Percentiles rank a stretch among this genome's conserved stretches.
Evolutionary conservation across 2,888 invertebrate species (phyloP).

Genomic region (Xanthia togata): DNA sequence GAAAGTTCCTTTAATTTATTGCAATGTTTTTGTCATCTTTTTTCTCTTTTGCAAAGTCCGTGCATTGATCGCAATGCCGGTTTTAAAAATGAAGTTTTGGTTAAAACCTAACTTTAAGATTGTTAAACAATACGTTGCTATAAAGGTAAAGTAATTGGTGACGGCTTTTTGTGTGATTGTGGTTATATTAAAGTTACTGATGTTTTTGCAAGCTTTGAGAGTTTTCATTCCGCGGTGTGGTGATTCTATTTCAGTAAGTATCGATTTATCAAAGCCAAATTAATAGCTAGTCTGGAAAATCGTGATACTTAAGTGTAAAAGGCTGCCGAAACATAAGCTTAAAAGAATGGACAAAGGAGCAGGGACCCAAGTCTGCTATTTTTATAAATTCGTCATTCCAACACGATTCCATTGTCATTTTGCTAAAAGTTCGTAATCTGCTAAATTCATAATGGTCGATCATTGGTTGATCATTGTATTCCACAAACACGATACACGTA

Average conservation of each 20-base stretch:
- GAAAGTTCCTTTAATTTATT: constrained; percentile 12
- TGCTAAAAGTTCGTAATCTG: too few relatives aligned
- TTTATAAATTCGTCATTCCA: too few relatives aligned
- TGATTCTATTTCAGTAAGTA: constrained; percentile 34
- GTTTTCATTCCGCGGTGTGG: constrained; percentile 5
- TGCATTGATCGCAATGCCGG: constrained; percentile 1
- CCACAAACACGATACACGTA: too few relatives aligned
- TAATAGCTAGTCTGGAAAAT: neutral
- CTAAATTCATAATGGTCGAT: too few relatives aligned
- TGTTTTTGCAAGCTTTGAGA: constrained; percentile 22
- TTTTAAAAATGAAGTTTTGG: constrained; percentile 23
- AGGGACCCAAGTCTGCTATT: too few relatives aligned
- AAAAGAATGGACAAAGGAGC: neutral
- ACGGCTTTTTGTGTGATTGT: neutral
- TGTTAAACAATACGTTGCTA: neutral
- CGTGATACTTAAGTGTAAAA: too few relatives aligned
- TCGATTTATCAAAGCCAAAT: neutral
- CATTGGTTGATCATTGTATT: too few relatives aligned
- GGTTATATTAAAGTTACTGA: neutral
- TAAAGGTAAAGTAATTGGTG: constrained; percentile 1
- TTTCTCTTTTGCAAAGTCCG: neutral
- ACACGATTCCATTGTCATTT: too few relatives aligned
- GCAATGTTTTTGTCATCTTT: constrained; percentile 6
- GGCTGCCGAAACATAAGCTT: neutral
- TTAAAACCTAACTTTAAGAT: constrained; percentile 31